Percentiles rank a stretch among this genome's conserved stretches.
These are phyloP conservation scores for Shinisaurus crocodilurus DNA, from an alignment of 2,113 vertebrate genomes.

Conservation along the genomic window DNA sequence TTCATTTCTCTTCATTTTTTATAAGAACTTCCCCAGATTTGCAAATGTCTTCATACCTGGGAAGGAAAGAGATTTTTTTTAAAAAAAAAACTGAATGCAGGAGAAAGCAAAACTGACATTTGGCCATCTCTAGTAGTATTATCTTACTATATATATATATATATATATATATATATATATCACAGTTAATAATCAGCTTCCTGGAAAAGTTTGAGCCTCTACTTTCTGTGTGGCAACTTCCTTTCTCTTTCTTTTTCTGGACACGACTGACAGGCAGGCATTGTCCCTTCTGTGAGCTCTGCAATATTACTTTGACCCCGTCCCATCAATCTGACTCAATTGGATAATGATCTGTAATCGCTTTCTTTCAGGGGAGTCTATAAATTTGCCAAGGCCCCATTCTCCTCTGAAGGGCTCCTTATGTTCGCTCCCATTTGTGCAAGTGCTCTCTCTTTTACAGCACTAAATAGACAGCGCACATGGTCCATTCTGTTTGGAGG, in stretches of 20 bases:
- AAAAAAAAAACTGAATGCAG: too few species aligned
- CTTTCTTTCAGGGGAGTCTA: constrained; percentile 99
- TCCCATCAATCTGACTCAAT: constrained; percentile 99
- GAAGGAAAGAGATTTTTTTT: too few species aligned
- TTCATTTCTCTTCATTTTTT: too few species aligned
- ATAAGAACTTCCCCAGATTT: too few species aligned
- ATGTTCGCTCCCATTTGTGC: constrained; percentile 93
- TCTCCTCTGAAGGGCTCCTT: constrained; percentile 97
- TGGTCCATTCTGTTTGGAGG: constrained; percentile 79
- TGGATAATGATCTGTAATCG: constrained; percentile 99
- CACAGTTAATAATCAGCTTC: constrained; percentile 47
- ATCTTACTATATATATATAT: too few species aligned
- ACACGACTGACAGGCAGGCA: constrained; percentile 89
- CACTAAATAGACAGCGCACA: constrained; percentile 88
- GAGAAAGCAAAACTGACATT: too few species aligned
- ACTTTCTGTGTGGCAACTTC: constrained; percentile 74
- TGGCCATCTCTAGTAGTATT: too few species aligned
- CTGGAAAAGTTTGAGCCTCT: constrained; percentile 62
- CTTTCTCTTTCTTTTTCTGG: constrained; percentile 74
- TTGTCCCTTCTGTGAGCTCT: constrained; percentile 92
- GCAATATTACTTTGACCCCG: constrained; percentile 98
- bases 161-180: too few species aligned
- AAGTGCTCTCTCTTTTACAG: constrained; percentile 85
- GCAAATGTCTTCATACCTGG: too few species aligned
- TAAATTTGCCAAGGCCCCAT: constrained; percentile 94